Percentiles rank a stretch among this genome's conserved stretches.
Conservation (phyloP, 30 jellyfish, hydroid and myxozoan genomes). For the Turritopsis rubra region DNA sequence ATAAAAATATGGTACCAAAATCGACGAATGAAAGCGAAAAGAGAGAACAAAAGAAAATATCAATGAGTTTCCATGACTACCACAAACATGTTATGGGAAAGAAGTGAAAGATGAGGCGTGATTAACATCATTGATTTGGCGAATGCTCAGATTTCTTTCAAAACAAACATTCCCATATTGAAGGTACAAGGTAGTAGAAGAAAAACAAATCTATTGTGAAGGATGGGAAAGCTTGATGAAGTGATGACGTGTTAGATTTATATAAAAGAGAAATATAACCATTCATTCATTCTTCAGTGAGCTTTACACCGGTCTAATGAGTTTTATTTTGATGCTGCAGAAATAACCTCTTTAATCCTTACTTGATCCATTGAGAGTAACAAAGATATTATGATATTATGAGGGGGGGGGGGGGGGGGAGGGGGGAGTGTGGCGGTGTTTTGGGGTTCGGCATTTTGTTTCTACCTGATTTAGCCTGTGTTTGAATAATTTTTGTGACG, state of each 20-base stretch:
- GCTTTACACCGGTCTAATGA: not conserved
- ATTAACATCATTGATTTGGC: not conserved
- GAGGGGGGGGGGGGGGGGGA: no score
- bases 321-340: not conserved
- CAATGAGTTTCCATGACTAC: not conserved
- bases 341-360: not conserved
- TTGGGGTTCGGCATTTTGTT: no score
- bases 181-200: not conserved
- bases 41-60: conserved; percentile 12
- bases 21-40: conserved; percentile 71
- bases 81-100: not conserved
- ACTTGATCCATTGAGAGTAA: no score
- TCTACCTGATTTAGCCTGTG: no score
- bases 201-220: not conserved
- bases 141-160: not conserved
- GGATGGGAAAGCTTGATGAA: not conserved
- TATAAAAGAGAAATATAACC: not conserved
- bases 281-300: not conserved
- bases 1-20: conserved; percentile 68
- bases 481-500: no score
- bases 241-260: not conserved
- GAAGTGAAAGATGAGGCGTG: not conserved
- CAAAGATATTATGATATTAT: no score
- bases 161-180: not conserved
- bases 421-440: no score